A percentile compares a stretch with the other conserved stretches of the same genome.
These are phyloP conservation scores for Heterodera carotae DNA, from an alignment of 1,140 invertebrate genomes.

Conservation along the genomic window DNA sequence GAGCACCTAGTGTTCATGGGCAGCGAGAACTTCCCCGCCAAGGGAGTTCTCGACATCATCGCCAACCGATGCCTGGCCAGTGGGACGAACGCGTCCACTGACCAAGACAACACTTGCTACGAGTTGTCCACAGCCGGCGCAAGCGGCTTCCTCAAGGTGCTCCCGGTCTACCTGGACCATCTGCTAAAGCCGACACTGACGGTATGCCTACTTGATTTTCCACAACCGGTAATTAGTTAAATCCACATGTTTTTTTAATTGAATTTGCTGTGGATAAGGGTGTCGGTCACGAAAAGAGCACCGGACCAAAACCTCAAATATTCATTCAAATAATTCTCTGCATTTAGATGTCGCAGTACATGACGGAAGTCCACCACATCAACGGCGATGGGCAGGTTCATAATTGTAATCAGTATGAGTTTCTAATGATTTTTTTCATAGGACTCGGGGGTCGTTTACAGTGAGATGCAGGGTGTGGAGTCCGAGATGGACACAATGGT, in stretches of 20 bases:
- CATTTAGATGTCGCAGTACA: constrained; percentile 75
- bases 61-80: constrained; percentile 76
- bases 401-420: too few relatives aligned
- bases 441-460: constrained; percentile 87
- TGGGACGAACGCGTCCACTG: constrained; percentile 61
- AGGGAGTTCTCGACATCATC: constrained; percentile 79
- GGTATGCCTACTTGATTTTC: too few relatives aligned
- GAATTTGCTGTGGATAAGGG: too few relatives aligned
- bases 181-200: constrained; percentile 80
- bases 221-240: too few relatives aligned
- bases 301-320: background rate
- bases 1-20: constrained; percentile 89
- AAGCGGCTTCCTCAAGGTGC: constrained; percentile 81
- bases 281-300: too few relatives aligned
- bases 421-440: background rate
- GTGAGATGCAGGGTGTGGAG: constrained; percentile 80
- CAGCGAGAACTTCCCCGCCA: constrained; percentile 83
- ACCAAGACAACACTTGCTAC: constrained; percentile 84
- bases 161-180: constrained; percentile 88
- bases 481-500: constrained; percentile 58
- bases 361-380: constrained; percentile 88
- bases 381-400: constrained; percentile 76
- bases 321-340: background rate
- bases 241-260: too few relatives aligned
- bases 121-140: constrained; percentile 83